phyloP scores from a whole-genome alignment of 2,113 vertebrate genomes.

The Pluvianellus socialis region DNA sequence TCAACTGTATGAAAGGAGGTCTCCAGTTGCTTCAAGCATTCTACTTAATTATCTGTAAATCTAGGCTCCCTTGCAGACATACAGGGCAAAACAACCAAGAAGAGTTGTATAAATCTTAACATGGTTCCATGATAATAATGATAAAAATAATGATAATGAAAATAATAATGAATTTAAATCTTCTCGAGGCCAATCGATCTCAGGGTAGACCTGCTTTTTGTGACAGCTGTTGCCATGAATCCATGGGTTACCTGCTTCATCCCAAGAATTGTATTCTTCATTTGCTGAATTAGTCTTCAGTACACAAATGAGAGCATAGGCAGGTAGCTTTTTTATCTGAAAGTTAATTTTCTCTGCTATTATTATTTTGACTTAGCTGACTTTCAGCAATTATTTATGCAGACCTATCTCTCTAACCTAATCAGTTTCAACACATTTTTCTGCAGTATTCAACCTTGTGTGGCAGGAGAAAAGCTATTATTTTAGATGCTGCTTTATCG shows the following conservation, averaged over 20 bases:
- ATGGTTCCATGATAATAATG: constrained; percentile 2
- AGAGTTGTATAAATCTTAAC: constrained; percentile 38
- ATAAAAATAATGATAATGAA: constrained; percentile 38
- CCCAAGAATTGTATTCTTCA: background rate
- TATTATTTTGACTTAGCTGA: constrained; percentile 47
- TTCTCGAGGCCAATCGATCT: constrained; percentile 27
- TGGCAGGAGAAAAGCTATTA: background rate
- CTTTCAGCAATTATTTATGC: constrained; percentile 49
- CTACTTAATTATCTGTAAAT: constrained; percentile 50
- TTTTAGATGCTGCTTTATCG: constrained; percentile 11
- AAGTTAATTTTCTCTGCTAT: constrained; percentile 32
- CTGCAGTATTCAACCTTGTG: background rate
- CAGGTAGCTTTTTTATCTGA: background rate
- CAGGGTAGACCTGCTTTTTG: background rate
- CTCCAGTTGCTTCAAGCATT: background rate
- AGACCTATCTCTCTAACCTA: constrained; percentile 7
- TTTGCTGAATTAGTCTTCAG: constrained; percentile 3
- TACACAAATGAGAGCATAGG: background rate
- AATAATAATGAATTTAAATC: constrained; percentile 60
- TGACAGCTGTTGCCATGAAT: background rate
- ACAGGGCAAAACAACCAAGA: background rate
- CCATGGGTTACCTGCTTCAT: background rate
- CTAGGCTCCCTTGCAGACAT: background rate
- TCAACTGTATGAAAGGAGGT: background rate
- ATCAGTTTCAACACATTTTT: constrained; percentile 15